Evolutionary conservation across 1,140 invertebrate genomes (phyloP), one percentile per base, ranked within the genome.

Genomic region (Halesus radiatus): DNA sequence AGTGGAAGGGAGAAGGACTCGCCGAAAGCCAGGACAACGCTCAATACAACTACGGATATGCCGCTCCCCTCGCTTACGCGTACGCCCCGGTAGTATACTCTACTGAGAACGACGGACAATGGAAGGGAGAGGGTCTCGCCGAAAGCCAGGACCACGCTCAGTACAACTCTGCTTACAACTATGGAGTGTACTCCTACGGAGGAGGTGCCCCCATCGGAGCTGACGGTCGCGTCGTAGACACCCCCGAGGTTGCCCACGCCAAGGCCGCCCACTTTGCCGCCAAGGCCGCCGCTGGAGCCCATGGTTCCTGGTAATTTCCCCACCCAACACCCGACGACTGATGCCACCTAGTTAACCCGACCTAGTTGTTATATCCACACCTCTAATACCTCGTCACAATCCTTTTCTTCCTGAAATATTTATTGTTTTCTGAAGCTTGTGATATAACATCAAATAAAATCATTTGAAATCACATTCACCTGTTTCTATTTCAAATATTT

Each of bases 211-310:
- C 87, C 70, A 16, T 74, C 5, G 78, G 78, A 80, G 15, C 16
- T 54, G 70, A 74, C 23, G 87, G 87, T 3, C 87, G 87, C 80
- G 87, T 88, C 23, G 87, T 87, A 64, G 88, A 88, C 70, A 88
- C 88, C 70, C 88, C 89, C 76, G 89, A 90, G 82, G 88, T 89
- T 82, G 88, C 88, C 2, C 87, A 88, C 80, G 88, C 88, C 64
- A 88, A 88, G 76, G 88, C 88, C 80, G 87, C 88, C 79, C 88
- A 89, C 85, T 86, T 89, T 76, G 88, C 88, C 78, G 88, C 88
- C 54, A 64, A 75, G 53, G 72, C 79, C 20, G 76, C 76, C 26
- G 90, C 90, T 56, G 56, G 78, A 26, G 70, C 56, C 15, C 54
- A 76, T 23, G 58, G 73, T 20, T 32, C 56, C 18, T 62, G 74